phyloP scores from a whole-genome alignment of 2,888 invertebrate species.

The Oxyteleia sp. region DNA sequence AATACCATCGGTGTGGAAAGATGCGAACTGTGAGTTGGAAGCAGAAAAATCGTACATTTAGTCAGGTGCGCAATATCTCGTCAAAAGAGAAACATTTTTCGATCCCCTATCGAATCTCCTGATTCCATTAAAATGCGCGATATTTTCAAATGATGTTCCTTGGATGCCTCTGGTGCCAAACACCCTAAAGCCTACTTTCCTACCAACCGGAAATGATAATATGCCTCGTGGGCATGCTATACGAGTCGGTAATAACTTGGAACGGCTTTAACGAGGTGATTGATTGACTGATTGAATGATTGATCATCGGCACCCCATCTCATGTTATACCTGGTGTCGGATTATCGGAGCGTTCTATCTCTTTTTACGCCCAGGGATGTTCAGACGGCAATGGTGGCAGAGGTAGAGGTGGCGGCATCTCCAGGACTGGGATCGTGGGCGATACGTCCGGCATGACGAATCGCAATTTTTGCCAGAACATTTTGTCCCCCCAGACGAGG shows the following conservation, averaged over 20 bases:
- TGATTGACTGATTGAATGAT: constrained; percentile 59
- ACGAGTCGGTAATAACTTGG: constrained; percentile 31
- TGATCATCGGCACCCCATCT: constrained; percentile 15
- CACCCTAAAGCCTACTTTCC: constrained; percentile 30
- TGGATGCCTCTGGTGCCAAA: constrained; percentile 30
- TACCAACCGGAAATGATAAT: constrained; percentile 58
- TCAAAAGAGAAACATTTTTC: too few species aligned
- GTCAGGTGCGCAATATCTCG: too few species aligned
- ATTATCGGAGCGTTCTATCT: constrained; percentile 50
- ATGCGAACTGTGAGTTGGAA: constrained; percentile 1
- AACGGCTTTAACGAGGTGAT: constrained; percentile 30
- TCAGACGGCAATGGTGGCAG: constrained; percentile 87
- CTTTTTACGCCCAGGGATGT: constrained; percentile 92
- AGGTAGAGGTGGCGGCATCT: constrained; percentile 84
- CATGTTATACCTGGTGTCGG: constrained; percentile 43
- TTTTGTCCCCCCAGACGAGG: constrained; percentile 97
- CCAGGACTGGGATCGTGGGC: constrained; percentile 83
- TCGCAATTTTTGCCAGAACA: constrained; percentile 98
- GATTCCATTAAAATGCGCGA: too few species aligned
- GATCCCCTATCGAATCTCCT: too few species aligned
- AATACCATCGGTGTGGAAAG: background rate
- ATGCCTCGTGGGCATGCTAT: constrained; percentile 15
- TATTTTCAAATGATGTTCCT: constrained; percentile 56
- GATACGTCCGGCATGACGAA: constrained; percentile 94
- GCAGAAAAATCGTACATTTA: constrained; percentile 11